A percentile compares a stretch with the other conserved stretches of the same genome.
These are phyloP conservation scores for Theristus sp. DNA, from an alignment of 2,888 invertebrate species.

Conservation along the genomic window DNA sequence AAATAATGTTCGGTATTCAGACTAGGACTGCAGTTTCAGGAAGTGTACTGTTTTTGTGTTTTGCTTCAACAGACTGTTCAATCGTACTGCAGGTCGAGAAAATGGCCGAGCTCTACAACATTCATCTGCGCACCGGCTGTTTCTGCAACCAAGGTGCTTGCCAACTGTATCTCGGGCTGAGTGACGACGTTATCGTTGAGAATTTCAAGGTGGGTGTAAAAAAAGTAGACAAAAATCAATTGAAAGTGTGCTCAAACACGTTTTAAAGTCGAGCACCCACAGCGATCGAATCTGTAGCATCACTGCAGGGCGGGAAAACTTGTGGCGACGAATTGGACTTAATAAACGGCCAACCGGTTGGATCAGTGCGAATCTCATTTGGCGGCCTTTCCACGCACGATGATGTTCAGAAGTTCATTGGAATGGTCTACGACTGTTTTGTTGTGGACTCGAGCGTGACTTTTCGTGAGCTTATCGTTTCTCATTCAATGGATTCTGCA, in stretches of 20 bases:
- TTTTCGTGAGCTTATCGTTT: not conserved
- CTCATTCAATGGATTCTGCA: no score
- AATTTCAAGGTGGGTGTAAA: slow-evolving; percentile 47
- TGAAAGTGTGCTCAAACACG: no score
- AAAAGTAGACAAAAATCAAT: not conserved
- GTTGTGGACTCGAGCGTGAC: not conserved
- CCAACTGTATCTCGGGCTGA: slow-evolving; percentile 52
- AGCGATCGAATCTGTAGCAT: no score
- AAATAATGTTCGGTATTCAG: no score
- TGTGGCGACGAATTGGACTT: slow-evolving; percentile 23
- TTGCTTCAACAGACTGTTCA: no score
- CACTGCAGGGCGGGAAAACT: slow-evolving; percentile 18
- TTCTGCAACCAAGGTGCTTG: slow-evolving; percentile 93
- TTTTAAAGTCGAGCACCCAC: no score
- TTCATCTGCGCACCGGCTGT: slow-evolving; percentile 75
- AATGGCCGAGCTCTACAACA: slow-evolving; percentile 63
- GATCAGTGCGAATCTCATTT: slow-evolving; percentile 73
- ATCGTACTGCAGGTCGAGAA: slow-evolving; percentile 74
- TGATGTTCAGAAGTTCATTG: slow-evolving; percentile 52
- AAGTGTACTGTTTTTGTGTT: no score
- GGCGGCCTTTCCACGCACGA: slow-evolving; percentile 17
- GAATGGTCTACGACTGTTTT: slow-evolving; percentile 58
- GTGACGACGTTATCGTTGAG: slow-evolving; percentile 48
- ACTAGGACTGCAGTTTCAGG: no score
- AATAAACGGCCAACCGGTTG: slow-evolving; percentile 56